Conservation (phyloP, 2,797 vertebrate genomes). For the Gambusia yucatana region DNA sequence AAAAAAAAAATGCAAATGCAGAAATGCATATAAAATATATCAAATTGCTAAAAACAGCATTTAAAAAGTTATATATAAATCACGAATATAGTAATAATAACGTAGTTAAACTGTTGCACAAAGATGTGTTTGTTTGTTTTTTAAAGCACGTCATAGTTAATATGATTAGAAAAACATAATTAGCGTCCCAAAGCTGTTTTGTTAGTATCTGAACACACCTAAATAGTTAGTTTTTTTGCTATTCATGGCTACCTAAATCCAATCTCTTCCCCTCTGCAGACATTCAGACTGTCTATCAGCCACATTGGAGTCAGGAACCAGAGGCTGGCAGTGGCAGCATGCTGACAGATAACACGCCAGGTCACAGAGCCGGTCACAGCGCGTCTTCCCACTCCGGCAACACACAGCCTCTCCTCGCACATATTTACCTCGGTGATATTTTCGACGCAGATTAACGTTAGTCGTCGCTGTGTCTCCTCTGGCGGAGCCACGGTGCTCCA, state of each 20-base stretch:
- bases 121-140: background rate
- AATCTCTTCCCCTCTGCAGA: conserved; percentile 16
- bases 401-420: conserved; percentile 31
- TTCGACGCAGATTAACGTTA: conserved; percentile 56
- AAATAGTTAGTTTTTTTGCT: background rate
- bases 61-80: background rate
- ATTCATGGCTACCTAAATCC: background rate
- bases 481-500: conserved; percentile 41
- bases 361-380: conserved; percentile 13
- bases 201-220: background rate
- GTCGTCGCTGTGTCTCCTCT: conserved; percentile 66
- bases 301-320: conserved; percentile 5
- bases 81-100: background rate
- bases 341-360: conserved; percentile 34
- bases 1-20: background rate
- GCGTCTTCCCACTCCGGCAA: conserved; percentile 29
- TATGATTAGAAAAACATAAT: background rate
- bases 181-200: conserved; percentile 25
- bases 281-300: background rate
- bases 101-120: background rate
- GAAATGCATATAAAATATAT: background rate
- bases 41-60: background rate
- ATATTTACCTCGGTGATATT: conserved; percentile 63
- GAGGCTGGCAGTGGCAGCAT: conserved; percentile 2
- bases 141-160: background rate